Base-by-base conservation (phyloP, 2,888 invertebrate genomes). In the Chesias legatella region DNA sequence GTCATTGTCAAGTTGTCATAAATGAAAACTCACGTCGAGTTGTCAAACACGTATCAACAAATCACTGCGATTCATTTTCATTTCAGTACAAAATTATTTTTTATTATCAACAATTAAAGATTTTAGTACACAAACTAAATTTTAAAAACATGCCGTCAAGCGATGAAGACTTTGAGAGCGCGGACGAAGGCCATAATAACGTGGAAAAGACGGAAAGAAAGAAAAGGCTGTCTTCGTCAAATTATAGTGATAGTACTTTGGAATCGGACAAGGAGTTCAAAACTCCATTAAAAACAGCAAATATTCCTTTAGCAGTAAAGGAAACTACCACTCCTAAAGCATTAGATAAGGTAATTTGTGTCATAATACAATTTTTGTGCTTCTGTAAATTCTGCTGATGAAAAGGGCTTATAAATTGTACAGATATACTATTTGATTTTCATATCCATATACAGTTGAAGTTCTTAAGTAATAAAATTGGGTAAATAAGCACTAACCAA, bases 131-230 rank as follows among this genome's bases (percentile, higher is more conserved):
- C 13, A 17, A 17, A 17, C 1, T 25, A 1, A 24, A 11, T 9
- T 25, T 3, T 45, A 10, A 10, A 8, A 58, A 7, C 51, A 93
- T 93, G 93, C 90, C 91, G 61, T 90, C 92, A 22, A 93, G 93
- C 52, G 94, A 94, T 51, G 94, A 94, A 60, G 92, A 90, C 64
- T 94, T 94, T 67, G 93, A 94, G 74, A 94, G 94, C 79, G 94
- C 94, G 3, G 94, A 94, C 59, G 94, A 94, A 63, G 93, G 92
- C 21, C 79, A 79, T 9, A 77, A 72, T 8, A 71, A 55, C 33
- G 58, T 68, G 10, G 73, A 74, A 27, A 82, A 73, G 56, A 79
- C 74, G 38, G 80, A 74, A 33, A 70, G 78, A 41, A 80, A 78
- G 36, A 78, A 80, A 50, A 68, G 80, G 24, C 56, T 74, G 34